Evolutionary conservation across 2,113 vertebrate genomes (phyloP).

Genomic region (Peromyscus californicus): DNA sequence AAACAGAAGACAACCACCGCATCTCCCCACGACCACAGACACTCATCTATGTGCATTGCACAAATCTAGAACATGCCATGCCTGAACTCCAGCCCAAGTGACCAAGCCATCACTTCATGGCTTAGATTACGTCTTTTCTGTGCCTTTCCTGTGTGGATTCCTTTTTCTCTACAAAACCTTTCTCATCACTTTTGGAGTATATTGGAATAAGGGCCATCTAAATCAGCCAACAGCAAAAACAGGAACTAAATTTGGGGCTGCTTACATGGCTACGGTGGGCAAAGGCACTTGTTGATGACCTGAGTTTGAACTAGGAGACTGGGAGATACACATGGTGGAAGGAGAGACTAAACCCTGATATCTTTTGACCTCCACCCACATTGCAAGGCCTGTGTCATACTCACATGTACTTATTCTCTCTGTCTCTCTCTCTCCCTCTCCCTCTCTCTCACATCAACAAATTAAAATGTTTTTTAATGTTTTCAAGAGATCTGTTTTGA

Average conservation of each 20-base stretch:
- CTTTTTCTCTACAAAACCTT: constrained; percentile 9
- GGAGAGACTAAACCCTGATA: not conserved
- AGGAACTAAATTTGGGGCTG: not conserved
- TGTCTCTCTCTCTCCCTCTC: not conserved
- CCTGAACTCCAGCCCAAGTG: not conserved
- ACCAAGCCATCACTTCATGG: not conserved
- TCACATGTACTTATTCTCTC: not conserved
- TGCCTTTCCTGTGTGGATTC: not conserved
- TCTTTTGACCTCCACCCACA: not conserved
- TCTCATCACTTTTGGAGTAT: not conserved
- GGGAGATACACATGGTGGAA: not conserved
- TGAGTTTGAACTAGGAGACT: not conserved
- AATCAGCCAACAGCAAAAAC: not conserved
- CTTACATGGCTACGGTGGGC: not conserved
- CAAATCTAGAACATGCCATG: not conserved
- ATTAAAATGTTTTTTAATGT: not conserved
- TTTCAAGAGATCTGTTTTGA: not conserved
- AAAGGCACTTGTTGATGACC: not conserved
- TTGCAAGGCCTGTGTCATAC: not conserved
- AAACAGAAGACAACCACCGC: constrained; percentile 5
- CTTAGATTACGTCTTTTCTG: not conserved
- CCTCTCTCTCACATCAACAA: not conserved
- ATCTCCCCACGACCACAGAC: not conserved
- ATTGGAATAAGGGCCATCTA: not conserved
- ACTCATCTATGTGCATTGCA: not conserved